Base-by-base conservation (phyloP, 2,113 vertebrate genomes). In the Genyomyrus donnyi region DNA sequence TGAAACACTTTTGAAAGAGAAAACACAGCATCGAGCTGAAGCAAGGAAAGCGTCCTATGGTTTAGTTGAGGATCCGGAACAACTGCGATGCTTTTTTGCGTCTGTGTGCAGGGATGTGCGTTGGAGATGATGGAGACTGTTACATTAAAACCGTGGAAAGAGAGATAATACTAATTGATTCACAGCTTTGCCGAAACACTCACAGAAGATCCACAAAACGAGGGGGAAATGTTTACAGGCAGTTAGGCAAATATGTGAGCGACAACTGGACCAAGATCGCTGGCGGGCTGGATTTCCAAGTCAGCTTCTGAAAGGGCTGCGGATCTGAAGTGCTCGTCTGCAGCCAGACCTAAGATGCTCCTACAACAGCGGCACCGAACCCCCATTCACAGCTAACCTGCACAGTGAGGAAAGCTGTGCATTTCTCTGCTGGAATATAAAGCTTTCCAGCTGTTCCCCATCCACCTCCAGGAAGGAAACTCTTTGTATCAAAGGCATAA, bases 401-500 rank as follows among this genome's bases (percentile, higher is more conserved):
- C 87, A n/a, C 17, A 35, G 50, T 11, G 8, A 50, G 50, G 35
- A 88, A 88, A 24, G 53, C 52, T 52, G 10, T 58, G 87, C 17
- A 66, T 88, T 42, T 45, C 87, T 45, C 19, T 7, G 21, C 35
- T 7, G 46, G 48, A 39, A 80, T 31, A 48, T 56, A 70, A 88
- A 31, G 77, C 77, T 66, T 21, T 58, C 62, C 9, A 46, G 39
- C 52, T 62, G 39, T 24, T 45, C 56, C 15, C 50, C 21, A 42
- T 58, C 24, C n/a, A 45, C 42, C 70, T 35, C 31, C 42, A 83
- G 45, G 88, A 86, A 46, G 91, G 39, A 74, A 90, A 90, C 17
- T 88, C 53, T 85, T 83, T 85, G 80, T 53, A 62, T 88, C 88
- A 93, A 94, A 94, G 92, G 93, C 92, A 94, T 74, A 91, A 89